Evolutionary conservation across 2,888 invertebrate genomes (phyloP).

Genomic region (Alloplasta piceator): DNA sequence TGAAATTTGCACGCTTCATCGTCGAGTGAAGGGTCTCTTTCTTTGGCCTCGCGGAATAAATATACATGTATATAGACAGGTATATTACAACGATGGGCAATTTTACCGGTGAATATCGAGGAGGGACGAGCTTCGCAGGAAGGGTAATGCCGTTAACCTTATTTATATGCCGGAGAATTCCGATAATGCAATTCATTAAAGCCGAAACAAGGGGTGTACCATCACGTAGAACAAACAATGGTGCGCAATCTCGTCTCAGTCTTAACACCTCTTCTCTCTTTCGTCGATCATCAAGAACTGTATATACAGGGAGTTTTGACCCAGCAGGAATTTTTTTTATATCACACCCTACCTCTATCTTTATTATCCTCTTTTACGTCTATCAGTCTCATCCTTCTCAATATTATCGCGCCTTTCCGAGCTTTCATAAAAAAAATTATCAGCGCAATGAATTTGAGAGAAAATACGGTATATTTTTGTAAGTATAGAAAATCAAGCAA

Average conservation of each 20-base stretch:
- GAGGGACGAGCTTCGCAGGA: constrained; percentile 28
- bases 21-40: constrained; percentile 8
- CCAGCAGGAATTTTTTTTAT: neutral
- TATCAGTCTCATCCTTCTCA: constrained; percentile 6
- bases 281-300: constrained; percentile 25
- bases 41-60: neutral
- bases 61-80: constrained; percentile 47
- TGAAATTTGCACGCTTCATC: constrained; percentile 32
- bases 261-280: constrained; percentile 12
- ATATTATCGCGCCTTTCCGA: constrained; percentile 17
- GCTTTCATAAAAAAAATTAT: neutral
- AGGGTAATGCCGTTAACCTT: constrained; percentile 71
- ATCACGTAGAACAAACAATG: constrained; percentile 70
- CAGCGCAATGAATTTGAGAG: too few relatives aligned
- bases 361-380: constrained; percentile 13
- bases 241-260: constrained; percentile 51
- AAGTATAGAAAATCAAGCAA: too few relatives aligned
- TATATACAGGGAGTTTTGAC: constrained; percentile 10
- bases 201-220: constrained; percentile 60
- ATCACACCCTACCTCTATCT: constrained; percentile 8
- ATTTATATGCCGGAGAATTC: constrained; percentile 76
- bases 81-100: constrained; percentile 67
- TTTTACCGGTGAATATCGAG: constrained; percentile 66
- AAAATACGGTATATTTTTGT: too few relatives aligned
- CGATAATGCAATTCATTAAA: constrained; percentile 77